These are phyloP conservation scores for Zele albiditarsus DNA, from an alignment of 2,888 invertebrate genomes.

Conservation along the genomic window DNA sequence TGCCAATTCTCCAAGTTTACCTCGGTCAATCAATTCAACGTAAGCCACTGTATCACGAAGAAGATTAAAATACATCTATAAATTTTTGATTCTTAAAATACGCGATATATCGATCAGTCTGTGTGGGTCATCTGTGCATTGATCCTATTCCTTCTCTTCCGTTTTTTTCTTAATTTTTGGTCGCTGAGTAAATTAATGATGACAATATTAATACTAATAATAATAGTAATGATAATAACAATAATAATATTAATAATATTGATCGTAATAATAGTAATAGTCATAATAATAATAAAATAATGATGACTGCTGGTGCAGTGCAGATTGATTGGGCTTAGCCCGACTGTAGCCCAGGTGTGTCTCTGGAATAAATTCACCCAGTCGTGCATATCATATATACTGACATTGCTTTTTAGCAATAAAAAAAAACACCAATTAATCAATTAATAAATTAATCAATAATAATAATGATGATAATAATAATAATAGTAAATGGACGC, in stretches of 20 bases:
- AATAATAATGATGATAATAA: neutral
- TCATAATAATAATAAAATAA: conserved; percentile 6
- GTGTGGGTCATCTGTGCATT: conserved; percentile 64
- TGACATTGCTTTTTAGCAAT: conserved; percentile 13
- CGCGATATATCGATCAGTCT: conserved; percentile 61
- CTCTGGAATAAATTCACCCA: neutral
- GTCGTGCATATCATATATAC: conserved; percentile 17
- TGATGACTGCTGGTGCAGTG: neutral
- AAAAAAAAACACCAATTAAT: conserved; percentile 8
- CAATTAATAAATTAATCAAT: neutral
- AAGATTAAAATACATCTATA: conserved; percentile 53
- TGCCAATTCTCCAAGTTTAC: conserved; percentile 17
- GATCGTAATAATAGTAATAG: conserved; percentile 19
- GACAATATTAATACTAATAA: conserved; percentile 7
- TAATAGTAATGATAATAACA: conserved; percentile 20
- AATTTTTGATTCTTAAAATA: conserved; percentile 60
- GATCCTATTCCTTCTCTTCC: conserved; percentile 41
- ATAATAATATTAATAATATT: conserved; percentile 7
- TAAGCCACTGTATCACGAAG: conserved; percentile 51
- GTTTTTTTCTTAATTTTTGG: conserved; percentile 42
- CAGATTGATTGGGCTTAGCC: neutral
- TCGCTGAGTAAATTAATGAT: conserved; percentile 47
- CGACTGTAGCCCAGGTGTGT: neutral
- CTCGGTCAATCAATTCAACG: conserved; percentile 36
- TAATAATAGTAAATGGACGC: conserved; percentile 49